Evolutionary conservation across 2,113 vertebrate species (phyloP).

Genomic region (Paradoxurus hermaphroditus): DNA sequence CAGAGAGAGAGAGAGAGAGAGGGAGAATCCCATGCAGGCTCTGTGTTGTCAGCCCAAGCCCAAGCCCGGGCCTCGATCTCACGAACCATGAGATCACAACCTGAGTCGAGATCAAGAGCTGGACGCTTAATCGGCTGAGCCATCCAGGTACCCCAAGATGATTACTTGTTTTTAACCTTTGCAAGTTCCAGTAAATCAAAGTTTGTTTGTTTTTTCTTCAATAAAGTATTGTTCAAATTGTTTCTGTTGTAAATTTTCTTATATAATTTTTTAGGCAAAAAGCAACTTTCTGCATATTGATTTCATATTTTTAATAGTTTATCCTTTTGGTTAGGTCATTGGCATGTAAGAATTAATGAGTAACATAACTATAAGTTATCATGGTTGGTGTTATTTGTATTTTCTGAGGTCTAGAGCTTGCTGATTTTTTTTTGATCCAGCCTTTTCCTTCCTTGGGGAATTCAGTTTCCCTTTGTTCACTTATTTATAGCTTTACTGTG

Average conservation of each 20-base stretch:
- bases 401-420: slow-evolving; percentile 24
- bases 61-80: too few relatives aligned
- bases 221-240: not conserved
- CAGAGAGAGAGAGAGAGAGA: too few relatives aligned
- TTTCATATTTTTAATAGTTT: slow-evolving; percentile 20
- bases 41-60: too few relatives aligned
- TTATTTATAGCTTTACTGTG: slow-evolving; percentile 46
- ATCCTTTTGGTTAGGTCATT: slow-evolving; percentile 21
- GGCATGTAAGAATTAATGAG: slow-evolving; percentile 4
- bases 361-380: slow-evolving; percentile 4
- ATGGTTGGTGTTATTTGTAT: slow-evolving; percentile 30
- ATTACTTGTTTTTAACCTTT: not conserved
- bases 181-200: slow-evolving; percentile 1
- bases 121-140: too few relatives aligned
- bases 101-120: too few relatives aligned
- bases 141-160: not conserved
- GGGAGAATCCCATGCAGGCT: too few relatives aligned
- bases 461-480: slow-evolving; percentile 37
- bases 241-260: not conserved
- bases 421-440: not conserved
- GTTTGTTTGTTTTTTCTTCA: not conserved
- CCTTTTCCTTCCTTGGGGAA: slow-evolving; percentile 24
- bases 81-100: too few relatives aligned
- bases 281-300: not conserved
- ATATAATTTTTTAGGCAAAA: not conserved